Evolutionary conservation across 2,113 vertebrate species (phyloP).

Genomic region (Fulmarus glacialis): DNA sequence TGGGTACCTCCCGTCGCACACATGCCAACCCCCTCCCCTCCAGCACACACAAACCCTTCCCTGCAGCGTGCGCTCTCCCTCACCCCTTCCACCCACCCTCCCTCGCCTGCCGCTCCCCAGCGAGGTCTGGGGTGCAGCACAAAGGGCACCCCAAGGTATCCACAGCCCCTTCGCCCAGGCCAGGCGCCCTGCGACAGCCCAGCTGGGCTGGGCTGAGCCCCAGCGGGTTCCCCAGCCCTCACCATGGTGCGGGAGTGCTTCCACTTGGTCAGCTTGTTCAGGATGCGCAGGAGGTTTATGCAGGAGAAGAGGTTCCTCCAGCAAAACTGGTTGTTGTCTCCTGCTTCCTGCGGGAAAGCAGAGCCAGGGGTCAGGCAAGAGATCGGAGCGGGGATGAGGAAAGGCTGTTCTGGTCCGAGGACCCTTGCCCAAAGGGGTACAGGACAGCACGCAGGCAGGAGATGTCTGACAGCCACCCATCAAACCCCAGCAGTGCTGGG

Average conservation of each 20-base stretch:
- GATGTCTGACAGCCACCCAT: not conserved
- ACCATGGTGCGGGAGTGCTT: constrained; percentile 99
- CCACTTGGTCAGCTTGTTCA: constrained; percentile 99
- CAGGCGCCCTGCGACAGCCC: not conserved
- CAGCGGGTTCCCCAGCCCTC: not conserved
- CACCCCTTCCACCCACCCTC: no score
- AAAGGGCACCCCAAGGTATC: not conserved
- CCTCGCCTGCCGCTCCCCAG: rapidly evolving
- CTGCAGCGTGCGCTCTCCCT: rapidly evolving
- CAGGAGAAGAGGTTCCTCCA: constrained; percentile 99
- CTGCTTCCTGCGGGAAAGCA: constrained; percentile 85
- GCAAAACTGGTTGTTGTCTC: constrained; percentile 98
- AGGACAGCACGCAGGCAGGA: not conserved
- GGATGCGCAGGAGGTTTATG: constrained; percentile 94
- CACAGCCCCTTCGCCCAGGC: not conserved
- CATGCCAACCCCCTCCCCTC: not conserved
- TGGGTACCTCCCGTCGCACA: rapidly evolving
- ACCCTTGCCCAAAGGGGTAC: not conserved
- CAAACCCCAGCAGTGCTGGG: not conserved
- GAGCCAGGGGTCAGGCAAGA: not conserved
- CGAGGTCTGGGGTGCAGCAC: rapidly evolving
- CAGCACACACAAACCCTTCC: no score
- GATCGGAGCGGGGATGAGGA: rapidly evolving
- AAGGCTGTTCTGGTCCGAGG: not conserved
- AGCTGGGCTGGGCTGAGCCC: not conserved